Percentiles rank a stretch among this genome's conserved stretches.
Evolutionary conservation across 2,888 invertebrate genomes (phyloP).

Genomic region (Tetragnatha montana): DNA sequence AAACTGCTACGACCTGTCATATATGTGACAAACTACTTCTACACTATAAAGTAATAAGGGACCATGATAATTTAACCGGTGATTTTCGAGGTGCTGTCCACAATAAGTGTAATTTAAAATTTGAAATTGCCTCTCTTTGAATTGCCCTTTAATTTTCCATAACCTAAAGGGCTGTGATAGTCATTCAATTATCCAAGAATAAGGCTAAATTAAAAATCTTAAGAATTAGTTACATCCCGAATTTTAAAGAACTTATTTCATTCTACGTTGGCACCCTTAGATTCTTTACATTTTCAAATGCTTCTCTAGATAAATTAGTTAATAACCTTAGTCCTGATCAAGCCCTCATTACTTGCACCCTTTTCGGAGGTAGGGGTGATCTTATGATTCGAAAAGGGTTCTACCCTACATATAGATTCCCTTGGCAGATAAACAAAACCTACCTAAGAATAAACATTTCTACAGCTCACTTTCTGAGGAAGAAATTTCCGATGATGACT

Average conservation of each 20-base stretch:
- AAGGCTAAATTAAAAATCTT: constrained; percentile 39
- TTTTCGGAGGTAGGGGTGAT: constrained; percentile 17
- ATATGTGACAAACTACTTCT: not conserved
- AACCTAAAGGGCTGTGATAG: constrained; percentile 39
- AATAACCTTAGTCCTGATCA: constrained; percentile 11
- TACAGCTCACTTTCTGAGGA: constrained; percentile 10
- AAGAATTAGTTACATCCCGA: constrained; percentile 20
- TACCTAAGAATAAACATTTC: not conserved
- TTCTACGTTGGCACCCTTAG: constrained; percentile 27
- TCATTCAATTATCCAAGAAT: constrained; percentile 37
- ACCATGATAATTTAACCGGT: constrained; percentile 40
- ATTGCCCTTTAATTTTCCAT: constrained; percentile 31
- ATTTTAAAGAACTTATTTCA: constrained; percentile 40
- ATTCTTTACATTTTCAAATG: constrained; percentile 19
- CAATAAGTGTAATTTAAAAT: constrained; percentile 24
- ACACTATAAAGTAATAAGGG: constrained; percentile 7
- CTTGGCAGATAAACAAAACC: constrained; percentile 14
- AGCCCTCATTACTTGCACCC: not conserved
- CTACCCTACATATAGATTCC: constrained; percentile 16
- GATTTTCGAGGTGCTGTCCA: constrained; percentile 1
- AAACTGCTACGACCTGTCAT: not conserved
- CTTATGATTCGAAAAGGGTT: constrained; percentile 67
- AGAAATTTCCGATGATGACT: constrained; percentile 14
- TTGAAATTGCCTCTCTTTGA: not conserved
- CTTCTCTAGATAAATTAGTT: constrained; percentile 27